These are phyloP conservation scores for Trachelus stipa DNA, from an alignment of 2,888 invertebrate genomes.

Conservation along the genomic window DNA sequence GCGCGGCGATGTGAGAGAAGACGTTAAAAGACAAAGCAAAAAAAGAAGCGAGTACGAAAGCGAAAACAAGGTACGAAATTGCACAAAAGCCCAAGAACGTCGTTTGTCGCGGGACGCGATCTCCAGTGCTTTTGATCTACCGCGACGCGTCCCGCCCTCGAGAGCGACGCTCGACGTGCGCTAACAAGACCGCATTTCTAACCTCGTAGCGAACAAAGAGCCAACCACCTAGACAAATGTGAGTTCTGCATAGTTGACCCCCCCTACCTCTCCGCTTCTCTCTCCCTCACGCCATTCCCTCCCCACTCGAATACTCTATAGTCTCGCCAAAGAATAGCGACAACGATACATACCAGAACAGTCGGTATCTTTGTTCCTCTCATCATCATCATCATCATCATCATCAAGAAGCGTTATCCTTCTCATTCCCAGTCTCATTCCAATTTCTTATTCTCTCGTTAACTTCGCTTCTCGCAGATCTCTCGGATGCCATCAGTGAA, in stretches of 20 bases:
- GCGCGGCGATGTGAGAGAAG: background rate
- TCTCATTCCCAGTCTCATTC: no score
- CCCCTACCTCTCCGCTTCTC: background rate
- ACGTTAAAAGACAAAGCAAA: background rate
- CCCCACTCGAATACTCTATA: background rate
- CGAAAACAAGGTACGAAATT: background rate
- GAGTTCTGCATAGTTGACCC: slow-evolving; percentile 36
- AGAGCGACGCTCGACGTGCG: background rate
- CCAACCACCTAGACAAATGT: slow-evolving; percentile 22
- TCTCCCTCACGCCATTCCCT: background rate
- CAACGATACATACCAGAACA: no score
- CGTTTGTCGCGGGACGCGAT: slow-evolving; percentile 1
- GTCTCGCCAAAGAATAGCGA: no score
- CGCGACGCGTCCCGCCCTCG: background rate
- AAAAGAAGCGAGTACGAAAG: no score
- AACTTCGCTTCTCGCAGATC: no score
- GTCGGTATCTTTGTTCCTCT: no score
- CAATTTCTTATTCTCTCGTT: no score
- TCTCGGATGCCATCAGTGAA: no score
- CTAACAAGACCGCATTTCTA: slow-evolving; percentile 8
- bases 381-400: no score
- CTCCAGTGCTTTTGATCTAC: no score
- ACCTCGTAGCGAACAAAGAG: slow-evolving; percentile 3
- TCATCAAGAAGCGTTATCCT: no score
- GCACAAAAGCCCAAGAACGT: background rate